Evolutionary conservation across 2,888 invertebrate genomes (phyloP), one percentile per base, ranked within the genome.

Genomic region (Laspeyria flexula): DNA sequence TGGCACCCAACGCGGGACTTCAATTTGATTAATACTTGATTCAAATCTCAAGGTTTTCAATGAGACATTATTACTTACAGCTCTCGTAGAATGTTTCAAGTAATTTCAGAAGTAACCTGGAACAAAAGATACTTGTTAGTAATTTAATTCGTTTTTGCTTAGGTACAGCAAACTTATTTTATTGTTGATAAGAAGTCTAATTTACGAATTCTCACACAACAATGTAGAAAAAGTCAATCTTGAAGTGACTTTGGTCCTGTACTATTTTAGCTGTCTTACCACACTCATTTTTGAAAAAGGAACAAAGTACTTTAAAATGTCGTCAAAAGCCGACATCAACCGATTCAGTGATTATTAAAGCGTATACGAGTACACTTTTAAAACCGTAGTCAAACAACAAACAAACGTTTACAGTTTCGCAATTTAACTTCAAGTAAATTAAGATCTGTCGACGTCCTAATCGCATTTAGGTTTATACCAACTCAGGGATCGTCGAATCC

Each of bases 1-100:
- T 66, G 65, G 67, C 63, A 48, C 59, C 67, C 65, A 55, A 44
- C 52, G 29, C 50, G 67, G 63, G 49, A 47, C 59, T 48, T n/a
- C 15, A 27, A 29, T 46, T 43, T 60, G 31, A 54, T 57, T 42
- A 40, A 53, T 40, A 37, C 21, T 30, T 23, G 10, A 16, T 39
- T 44, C 45, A 34, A 25, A 37, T 43, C n/a, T 15, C 15, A n/a
- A 34, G 3, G 3, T 16, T 7, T 34, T 18, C 16, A 34, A 34
- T 10, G 9, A 34, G 9, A 16, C 3, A 13, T 31, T 12, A 7
- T 15, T 34, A 34, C 61, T 61, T 64, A 61, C 61, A 29, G 54
- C 49, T 46, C 23, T 1, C 35, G 46, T 11, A 34, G 34, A 34
- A 2, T 16, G 33, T 6, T 39, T 23, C 31, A 45, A 31, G 13